Evolutionary conservation across 2,797 vertebrate species (phyloP).

Genomic region (Columba guinea): DNA sequence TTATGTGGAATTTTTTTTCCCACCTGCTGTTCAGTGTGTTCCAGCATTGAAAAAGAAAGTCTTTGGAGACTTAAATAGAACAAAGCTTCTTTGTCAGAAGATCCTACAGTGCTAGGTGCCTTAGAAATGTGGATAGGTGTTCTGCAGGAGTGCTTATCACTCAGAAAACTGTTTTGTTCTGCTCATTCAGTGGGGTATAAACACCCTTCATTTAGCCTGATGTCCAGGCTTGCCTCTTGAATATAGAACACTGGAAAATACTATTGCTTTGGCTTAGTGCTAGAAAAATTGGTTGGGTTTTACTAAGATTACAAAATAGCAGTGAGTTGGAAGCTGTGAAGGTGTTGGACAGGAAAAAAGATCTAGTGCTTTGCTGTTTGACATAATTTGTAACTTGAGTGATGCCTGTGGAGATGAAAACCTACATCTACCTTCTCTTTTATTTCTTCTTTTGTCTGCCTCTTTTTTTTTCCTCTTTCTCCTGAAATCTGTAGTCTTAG

Average conservation of each 20-base stretch:
- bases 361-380: not conserved
- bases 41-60: not conserved
- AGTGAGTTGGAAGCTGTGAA: not conserved
- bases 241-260: not conserved
- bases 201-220: not conserved
- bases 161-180: not conserved
- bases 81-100: not conserved
- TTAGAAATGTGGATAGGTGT: not conserved
- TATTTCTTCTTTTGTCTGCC: not conserved
- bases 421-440: not conserved
- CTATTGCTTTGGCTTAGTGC: not conserved
- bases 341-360: not conserved
- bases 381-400: not conserved
- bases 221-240: not conserved
- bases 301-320: not conserved
- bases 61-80: constrained; percentile 30
- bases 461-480: not conserved
- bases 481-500: not conserved
- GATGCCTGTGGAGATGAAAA: not conserved
- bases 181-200: not conserved
- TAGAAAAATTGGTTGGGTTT: not conserved
- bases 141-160: not conserved
- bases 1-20: not conserved
- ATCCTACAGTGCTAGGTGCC: not conserved
- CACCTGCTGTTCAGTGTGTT: not conserved